Evolutionary conservation across 2,113 vertebrate genomes (phyloP).

Genomic region (Natator depressus): DNA sequence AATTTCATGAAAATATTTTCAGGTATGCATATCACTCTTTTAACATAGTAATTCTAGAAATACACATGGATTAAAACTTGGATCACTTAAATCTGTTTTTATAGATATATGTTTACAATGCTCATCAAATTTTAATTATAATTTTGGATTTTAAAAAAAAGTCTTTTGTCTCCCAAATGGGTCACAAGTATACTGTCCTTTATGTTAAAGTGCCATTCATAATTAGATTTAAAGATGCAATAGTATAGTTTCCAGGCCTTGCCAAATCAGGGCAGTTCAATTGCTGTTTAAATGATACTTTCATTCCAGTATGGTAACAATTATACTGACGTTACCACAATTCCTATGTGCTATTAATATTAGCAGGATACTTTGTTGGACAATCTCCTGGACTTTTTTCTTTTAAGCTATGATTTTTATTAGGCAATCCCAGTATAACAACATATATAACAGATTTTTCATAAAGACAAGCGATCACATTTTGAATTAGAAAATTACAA

Average conservation of each 20-base stretch:
- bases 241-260: neutral
- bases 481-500: neutral
- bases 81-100: neutral
- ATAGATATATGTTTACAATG: neutral
- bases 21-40: neutral
- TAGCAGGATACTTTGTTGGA: neutral
- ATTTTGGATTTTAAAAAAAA: neutral
- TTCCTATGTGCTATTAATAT: neutral
- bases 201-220: neutral
- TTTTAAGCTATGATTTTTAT: neutral
- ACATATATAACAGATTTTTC: neutral
- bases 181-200: neutral
- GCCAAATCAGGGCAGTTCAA: neutral
- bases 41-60: neutral
- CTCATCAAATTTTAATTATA: neutral
- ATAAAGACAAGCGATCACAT: neutral
- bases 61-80: neutral
- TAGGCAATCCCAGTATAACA: neutral
- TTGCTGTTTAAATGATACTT: conserved; percentile 23
- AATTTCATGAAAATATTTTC: neutral
- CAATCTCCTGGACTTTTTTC: neutral
- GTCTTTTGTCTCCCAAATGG: neutral
- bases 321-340: neutral
- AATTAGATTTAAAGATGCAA: neutral
- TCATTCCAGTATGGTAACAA: neutral